Conservation (phyloP, 1,140 invertebrate genomes). For the Micrasema longulum region DNA sequence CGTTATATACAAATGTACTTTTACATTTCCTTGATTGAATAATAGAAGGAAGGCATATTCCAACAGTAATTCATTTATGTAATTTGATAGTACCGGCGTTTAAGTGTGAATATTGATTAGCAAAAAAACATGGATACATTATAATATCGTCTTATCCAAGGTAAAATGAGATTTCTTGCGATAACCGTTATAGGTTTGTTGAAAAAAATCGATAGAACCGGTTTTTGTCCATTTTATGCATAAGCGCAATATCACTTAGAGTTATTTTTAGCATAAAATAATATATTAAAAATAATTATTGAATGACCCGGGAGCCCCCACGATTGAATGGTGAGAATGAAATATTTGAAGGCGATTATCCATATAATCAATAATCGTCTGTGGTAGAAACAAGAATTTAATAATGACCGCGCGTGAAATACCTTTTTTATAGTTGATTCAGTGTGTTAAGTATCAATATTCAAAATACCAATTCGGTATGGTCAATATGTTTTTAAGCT, state of each 20-base stretch:
- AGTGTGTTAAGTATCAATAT: slow-evolving; percentile 16
- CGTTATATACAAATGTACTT: too few relatives aligned
- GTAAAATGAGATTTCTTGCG: slow-evolving; percentile 21
- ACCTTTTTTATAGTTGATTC: slow-evolving; percentile 15
- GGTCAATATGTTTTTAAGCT: too few relatives aligned
- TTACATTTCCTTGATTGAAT: too few relatives aligned
- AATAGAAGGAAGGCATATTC: too few relatives aligned
- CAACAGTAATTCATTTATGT: too few relatives aligned
- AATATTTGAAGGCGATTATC: slow-evolving; percentile 26
- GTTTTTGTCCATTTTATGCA: slow-evolving; percentile 2
- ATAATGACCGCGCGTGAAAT: slow-evolving; percentile 20
- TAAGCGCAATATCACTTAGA: slow-evolving; percentile 5
- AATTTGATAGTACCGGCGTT: too few relatives aligned
- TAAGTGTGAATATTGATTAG: too few relatives aligned
- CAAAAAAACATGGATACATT: neutral
- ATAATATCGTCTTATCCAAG: slow-evolving; percentile 12
- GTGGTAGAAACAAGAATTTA: too few relatives aligned
- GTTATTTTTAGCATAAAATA: neutral
- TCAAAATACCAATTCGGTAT: too few relatives aligned
- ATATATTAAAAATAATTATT: slow-evolving; percentile 2
- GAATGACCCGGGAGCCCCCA: slow-evolving; percentile 10
- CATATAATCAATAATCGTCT: slow-evolving; percentile 9
- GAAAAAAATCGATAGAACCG: slow-evolving; percentile 20
- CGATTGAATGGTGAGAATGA: slow-evolving; percentile 3
- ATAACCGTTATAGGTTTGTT: slow-evolving; percentile 17